phyloP scores from a whole-genome alignment of 2,797 vertebrate species.

The Macrochelys suwanniensis region DNA sequence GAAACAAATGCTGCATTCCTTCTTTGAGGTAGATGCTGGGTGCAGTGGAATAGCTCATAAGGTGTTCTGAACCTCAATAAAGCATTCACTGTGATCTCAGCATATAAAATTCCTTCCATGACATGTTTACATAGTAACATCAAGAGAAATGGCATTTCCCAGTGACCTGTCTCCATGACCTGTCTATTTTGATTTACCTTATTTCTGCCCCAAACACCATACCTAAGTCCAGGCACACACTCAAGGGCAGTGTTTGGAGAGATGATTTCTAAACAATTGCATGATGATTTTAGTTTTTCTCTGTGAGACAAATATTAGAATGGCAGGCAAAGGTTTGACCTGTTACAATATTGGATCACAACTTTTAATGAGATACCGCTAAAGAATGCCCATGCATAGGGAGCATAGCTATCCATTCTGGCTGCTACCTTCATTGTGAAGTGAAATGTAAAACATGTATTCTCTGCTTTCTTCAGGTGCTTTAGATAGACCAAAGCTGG shows the following conservation, averaged over 20 bases:
- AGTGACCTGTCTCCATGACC: not conserved
- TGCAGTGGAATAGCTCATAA: not conserved
- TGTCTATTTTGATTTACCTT: not conserved
- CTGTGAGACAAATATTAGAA: not conserved
- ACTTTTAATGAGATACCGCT: not conserved
- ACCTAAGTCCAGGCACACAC: not conserved
- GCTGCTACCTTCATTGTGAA: not conserved
- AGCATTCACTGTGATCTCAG: constrained; percentile 9
- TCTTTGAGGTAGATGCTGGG: not conserved
- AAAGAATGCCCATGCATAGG: not conserved
- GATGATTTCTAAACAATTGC: not conserved
- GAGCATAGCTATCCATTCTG: not conserved
- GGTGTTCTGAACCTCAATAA: not conserved
- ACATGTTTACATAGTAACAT: constrained; percentile 27
- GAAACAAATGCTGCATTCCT: constrained; percentile 37
- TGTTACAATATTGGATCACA: not conserved
- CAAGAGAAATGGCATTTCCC: constrained; percentile 2
- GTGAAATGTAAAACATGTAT: not conserved
- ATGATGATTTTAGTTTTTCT: not conserved
- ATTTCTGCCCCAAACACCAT: not conserved
- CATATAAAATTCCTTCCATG: not conserved
- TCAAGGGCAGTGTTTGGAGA: not conserved
- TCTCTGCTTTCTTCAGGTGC: not conserved
- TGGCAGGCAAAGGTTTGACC: not conserved
- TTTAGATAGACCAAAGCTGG: not conserved